A percentile compares a stretch with the other conserved stretches of the same genome.
Evolutionary conservation across 2,113 vertebrate genomes (phyloP).

Genomic region (Alligator mississippiensis): DNA sequence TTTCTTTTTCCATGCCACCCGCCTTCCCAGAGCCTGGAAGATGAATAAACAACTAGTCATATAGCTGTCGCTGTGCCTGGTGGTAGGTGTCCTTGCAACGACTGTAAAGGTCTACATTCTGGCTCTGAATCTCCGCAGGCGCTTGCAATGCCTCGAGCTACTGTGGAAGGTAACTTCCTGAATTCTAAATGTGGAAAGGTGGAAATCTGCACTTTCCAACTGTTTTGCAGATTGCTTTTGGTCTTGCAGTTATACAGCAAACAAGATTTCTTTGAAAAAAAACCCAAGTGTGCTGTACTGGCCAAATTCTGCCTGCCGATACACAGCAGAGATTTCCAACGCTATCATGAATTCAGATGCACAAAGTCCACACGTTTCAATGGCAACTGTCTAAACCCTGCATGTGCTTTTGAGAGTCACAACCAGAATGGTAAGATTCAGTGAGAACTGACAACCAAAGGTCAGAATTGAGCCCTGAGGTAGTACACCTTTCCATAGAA

Average conservation of each 20-base stretch:
- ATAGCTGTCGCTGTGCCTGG: fast-evolving
- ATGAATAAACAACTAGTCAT: not conserved
- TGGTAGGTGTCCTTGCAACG: not conserved
- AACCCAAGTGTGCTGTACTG: not conserved
- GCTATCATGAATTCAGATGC: not conserved
- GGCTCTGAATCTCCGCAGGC: not conserved
- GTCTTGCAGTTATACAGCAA: not conserved
- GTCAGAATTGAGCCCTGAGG: not conserved
- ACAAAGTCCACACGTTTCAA: not conserved
- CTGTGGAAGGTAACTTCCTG: not conserved
- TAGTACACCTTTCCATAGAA: not conserved
- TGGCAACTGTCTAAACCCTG: not conserved
- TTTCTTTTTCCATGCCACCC: not conserved
- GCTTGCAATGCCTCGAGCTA: not conserved
- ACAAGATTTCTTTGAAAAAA: not conserved
- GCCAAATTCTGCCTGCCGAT: not conserved
- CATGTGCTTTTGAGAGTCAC: not conserved
- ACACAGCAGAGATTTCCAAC: not conserved
- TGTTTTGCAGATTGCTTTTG: conserved; percentile 30
- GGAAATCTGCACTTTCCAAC: not conserved
- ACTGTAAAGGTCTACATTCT: not conserved
- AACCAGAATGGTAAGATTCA: not conserved
- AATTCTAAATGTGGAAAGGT: not conserved
- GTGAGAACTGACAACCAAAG: not conserved
- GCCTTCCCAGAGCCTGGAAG: not conserved